phyloP scores from a whole-genome alignment of 1,140 invertebrate species.

The Epicauta chinensis region DNA sequence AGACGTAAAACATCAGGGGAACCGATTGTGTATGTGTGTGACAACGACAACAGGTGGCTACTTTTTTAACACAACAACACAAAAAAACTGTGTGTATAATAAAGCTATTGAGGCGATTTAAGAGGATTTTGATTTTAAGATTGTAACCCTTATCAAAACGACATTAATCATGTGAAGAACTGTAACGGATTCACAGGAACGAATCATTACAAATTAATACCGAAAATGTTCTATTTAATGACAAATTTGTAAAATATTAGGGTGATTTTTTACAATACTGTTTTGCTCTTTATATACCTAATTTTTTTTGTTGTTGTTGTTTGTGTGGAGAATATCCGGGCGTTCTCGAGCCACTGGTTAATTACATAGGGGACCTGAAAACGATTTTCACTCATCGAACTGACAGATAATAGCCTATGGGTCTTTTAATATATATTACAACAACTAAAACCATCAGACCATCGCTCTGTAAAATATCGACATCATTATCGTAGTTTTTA shows the following conservation, averaged over 20 bases:
- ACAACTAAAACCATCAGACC: neutral
- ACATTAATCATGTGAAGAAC: too few relatives aligned
- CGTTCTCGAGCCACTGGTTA: constrained; percentile 24
- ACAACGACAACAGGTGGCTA: constrained; percentile 6
- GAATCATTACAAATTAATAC: too few relatives aligned
- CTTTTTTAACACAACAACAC: neutral
- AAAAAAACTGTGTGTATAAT: constrained; percentile 6
- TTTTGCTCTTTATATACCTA: too few relatives aligned
- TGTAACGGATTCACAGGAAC: too few relatives aligned
- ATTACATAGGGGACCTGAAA: constrained; percentile 25
- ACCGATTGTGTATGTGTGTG: neutral
- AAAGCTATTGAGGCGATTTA: too few relatives aligned
- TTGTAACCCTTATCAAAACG: too few relatives aligned
- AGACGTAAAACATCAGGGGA: constrained; percentile 10
- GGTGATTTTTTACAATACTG: too few relatives aligned
- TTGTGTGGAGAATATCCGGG: constrained; percentile 6
- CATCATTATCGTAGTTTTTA: constrained; percentile 8
- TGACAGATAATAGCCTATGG: constrained; percentile 22
- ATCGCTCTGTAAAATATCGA: constrained; percentile 3
- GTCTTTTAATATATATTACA: constrained; percentile 25
- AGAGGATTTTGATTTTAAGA: too few relatives aligned
- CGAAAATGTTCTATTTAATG: too few relatives aligned
- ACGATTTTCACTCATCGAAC: constrained; percentile 24
- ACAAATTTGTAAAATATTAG: too few relatives aligned
- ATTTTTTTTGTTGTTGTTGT: neutral